A percentile compares a stretch with the other conserved stretches of the same genome.
These are phyloP conservation scores for Calliphora vicina DNA, from an alignment of 1,140 invertebrate species.

Conservation along the genomic window DNA sequence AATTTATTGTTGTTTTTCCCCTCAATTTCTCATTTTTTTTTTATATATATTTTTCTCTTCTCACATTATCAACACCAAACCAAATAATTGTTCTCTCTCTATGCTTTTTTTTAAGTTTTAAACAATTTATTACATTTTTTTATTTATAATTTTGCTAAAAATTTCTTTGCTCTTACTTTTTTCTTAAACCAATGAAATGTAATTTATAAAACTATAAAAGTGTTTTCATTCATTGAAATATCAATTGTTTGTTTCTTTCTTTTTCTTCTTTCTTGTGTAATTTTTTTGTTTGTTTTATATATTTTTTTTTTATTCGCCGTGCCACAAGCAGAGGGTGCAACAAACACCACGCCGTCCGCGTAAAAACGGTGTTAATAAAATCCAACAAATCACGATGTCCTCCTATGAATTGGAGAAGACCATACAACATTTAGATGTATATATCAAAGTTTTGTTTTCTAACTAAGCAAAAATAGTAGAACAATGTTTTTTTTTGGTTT, in stretches of 20 bases:
- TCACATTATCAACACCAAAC: too few relatives aligned
- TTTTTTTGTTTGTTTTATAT: conserved; percentile 43
- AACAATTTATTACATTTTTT: too few relatives aligned
- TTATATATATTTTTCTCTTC: too few relatives aligned
- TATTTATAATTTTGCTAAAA: too few relatives aligned
- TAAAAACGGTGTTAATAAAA: conserved; percentile 41
- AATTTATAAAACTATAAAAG: too few relatives aligned
- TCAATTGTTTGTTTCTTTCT: neutral
- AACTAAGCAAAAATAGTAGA: neutral
- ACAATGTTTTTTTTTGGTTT: conserved; percentile 3
- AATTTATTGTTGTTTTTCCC: too few relatives aligned
- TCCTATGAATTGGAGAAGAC: conserved; percentile 48
- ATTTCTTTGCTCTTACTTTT: too few relatives aligned
- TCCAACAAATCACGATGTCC: conserved; percentile 39
- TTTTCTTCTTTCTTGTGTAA: conserved; percentile 37
- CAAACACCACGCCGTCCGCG: conserved; percentile 21
- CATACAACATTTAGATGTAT: conserved; percentile 46
- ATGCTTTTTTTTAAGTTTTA: too few relatives aligned
- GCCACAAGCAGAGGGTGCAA: conserved; percentile 10
- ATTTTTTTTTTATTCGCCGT: conserved; percentile 26
- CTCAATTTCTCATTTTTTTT: too few relatives aligned
- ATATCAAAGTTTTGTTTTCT: conserved; percentile 27
- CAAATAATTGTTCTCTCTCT: too few relatives aligned
- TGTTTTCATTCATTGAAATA: too few relatives aligned
- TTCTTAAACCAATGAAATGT: too few relatives aligned